These are phyloP conservation scores for Mythimna albipuncta DNA, from an alignment of 2,888 invertebrate genomes.

Conservation along the genomic window DNA sequence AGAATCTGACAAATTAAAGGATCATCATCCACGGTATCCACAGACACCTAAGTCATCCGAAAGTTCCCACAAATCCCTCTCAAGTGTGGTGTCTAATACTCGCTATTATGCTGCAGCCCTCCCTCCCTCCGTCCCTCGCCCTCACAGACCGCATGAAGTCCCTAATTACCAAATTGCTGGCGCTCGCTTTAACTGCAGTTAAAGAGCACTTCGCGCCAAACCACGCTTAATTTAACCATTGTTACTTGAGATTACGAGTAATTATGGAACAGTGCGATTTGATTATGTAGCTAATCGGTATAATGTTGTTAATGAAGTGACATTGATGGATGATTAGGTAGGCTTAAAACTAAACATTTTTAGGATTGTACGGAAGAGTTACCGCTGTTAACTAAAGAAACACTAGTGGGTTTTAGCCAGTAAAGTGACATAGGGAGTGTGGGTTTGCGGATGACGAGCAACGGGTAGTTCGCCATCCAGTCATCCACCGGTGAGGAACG, in stretches of 20 bases:
- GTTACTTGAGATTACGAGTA: slow-evolving; percentile 60
- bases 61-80: slow-evolving; percentile 59
- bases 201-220: slow-evolving; percentile 70
- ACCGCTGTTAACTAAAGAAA: too few species aligned
- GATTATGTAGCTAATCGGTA: slow-evolving; percentile 38
- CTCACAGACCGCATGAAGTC: slow-evolving; percentile 55
- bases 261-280: slow-evolving; percentile 40
- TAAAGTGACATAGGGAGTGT: too few species aligned
- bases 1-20: slow-evolving; percentile 34
- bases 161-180: slow-evolving; percentile 76
- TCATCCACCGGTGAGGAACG: too few species aligned
- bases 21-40: slow-evolving; percentile 17
- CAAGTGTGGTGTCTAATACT: slow-evolving; percentile 65
- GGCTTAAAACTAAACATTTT: rapidly evolving
- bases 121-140: slow-evolving; percentile 11
- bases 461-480: too few species aligned
- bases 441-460: too few species aligned
- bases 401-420: too few species aligned
- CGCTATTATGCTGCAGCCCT: slow-evolving; percentile 25
- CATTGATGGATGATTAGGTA: not conserved
- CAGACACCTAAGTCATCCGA: slow-evolving; percentile 41
- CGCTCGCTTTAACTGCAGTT: slow-evolving; percentile 70
- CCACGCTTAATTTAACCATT: slow-evolving; percentile 79
- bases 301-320: not conserved
- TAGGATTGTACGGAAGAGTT: too few species aligned